These are phyloP conservation scores for Meiosimyza platycephala DNA, from an alignment of 2,888 invertebrate species.

Conservation along the genomic window DNA sequence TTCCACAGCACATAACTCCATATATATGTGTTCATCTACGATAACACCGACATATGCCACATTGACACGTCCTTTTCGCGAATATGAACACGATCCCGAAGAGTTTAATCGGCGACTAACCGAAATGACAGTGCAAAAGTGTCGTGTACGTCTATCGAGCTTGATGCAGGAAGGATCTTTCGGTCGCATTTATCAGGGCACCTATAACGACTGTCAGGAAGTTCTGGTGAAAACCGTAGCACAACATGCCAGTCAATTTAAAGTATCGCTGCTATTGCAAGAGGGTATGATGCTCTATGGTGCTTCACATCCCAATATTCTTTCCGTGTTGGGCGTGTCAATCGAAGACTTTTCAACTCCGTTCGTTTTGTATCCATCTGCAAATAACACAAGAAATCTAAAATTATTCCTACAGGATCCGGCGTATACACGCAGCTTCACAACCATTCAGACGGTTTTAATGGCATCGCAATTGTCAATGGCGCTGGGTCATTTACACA, in stretches of 20 bases:
- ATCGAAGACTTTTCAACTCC: constrained; percentile 92
- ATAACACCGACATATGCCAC: constrained; percentile 66
- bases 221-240: constrained; percentile 91
- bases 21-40: constrained; percentile 66
- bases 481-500: constrained; percentile 88
- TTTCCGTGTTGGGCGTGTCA: constrained; percentile 88
- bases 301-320: constrained; percentile 77
- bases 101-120: constrained; percentile 65
- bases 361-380: constrained; percentile 80
- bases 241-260: constrained; percentile 88
- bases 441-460: constrained; percentile 84
- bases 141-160: constrained; percentile 82
- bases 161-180: constrained; percentile 89
- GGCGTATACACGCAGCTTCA: constrained; percentile 63
- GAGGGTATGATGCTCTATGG: constrained; percentile 75
- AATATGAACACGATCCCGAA: constrained; percentile 62
- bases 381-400: constrained; percentile 69
- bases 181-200: constrained; percentile 86
- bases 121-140: constrained; percentile 70
- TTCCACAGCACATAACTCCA: constrained; percentile 64
- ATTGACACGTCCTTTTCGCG: constrained; percentile 64
- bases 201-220: constrained; percentile 78
- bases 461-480: constrained; percentile 87
- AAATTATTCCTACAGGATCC: constrained; percentile 64
- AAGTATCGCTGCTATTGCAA: constrained; percentile 87